Evolutionary conservation across 2,797 vertebrate species (phyloP).

Genomic region (Sebastes matsubarae): DNA sequence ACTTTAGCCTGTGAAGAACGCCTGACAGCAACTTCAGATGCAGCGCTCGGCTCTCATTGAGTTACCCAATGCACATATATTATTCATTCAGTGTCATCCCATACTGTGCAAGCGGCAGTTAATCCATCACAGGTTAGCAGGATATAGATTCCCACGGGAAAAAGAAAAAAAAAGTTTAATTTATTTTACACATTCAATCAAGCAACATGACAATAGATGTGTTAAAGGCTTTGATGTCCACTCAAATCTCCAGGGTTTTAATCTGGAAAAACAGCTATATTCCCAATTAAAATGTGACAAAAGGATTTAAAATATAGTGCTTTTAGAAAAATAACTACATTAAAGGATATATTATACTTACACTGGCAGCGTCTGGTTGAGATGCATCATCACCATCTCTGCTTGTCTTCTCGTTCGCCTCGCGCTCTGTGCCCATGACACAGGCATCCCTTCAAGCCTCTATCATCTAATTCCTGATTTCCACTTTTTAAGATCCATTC

Average conservation of each 20-base stretch:
- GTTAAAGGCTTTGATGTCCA: neutral
- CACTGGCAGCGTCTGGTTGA: conserved; percentile 71
- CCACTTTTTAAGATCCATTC: conserved; percentile 22
- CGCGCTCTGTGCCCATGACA: conserved; percentile 76
- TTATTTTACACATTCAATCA: conserved; percentile 16
- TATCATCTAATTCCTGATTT: conserved; percentile 36
- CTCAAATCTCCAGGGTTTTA: neutral
- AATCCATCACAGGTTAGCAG: conserved; percentile 53
- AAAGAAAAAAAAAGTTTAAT: neutral
- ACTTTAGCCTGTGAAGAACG: neutral
- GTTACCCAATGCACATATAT: conserved; percentile 78
- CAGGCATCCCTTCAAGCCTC: conserved; percentile 52
- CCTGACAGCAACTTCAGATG: conserved; percentile 40
- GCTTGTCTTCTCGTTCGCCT: conserved; percentile 58
- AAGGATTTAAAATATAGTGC: neutral
- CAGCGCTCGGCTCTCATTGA: conserved; percentile 59
- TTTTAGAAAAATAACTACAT: neutral
- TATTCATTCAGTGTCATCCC: conserved; percentile 82
- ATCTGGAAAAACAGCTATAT: neutral
- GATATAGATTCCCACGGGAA: conserved; percentile 32
- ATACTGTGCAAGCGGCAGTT: conserved; percentile 68
- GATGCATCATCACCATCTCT: conserved; percentile 62
- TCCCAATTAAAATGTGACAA: neutral
- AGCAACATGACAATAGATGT: neutral
- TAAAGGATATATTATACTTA: conserved; percentile 60